phyloP scores from a whole-genome alignment of 2,113 vertebrate genomes.

The Dendropsophus ebraccatus region DNA sequence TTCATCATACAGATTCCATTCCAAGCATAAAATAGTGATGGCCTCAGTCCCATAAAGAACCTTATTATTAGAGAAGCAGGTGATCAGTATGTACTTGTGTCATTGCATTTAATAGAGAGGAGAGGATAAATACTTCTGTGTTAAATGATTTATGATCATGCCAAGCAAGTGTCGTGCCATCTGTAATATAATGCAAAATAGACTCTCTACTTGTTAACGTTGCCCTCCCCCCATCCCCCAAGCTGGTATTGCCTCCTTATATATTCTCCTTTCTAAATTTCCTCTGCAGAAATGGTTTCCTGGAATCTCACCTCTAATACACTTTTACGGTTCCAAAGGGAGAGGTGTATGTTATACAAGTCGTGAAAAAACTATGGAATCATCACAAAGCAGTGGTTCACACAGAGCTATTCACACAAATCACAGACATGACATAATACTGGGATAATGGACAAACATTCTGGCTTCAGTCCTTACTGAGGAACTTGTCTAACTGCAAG shows the following conservation, averaged over 20 bases:
- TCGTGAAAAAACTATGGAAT: too few species aligned
- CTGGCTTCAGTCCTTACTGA: too few species aligned
- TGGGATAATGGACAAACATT: too few species aligned
- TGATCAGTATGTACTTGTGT: neutral
- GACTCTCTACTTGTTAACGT: neutral
- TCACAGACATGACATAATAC: too few species aligned
- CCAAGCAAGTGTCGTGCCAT: neutral
- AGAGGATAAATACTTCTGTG: neutral
- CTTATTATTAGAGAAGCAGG: neutral
- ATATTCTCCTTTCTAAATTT: neutral
- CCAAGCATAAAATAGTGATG: neutral
- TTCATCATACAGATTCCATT: neutral
- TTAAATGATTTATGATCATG: neutral
- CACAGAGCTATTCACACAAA: too few species aligned
- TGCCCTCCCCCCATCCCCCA: too few species aligned
- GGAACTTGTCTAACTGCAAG: too few species aligned
- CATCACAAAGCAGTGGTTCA: too few species aligned
- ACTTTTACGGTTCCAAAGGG: neutral
- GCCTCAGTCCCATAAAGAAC: neutral
- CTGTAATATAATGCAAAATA: too few species aligned
- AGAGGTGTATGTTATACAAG: too few species aligned
- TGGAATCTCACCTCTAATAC: neutral
- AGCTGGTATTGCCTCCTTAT: neutral
- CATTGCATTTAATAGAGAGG: neutral
- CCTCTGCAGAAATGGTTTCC: neutral